phyloP scores from a whole-genome alignment of 2,113 vertebrate species.

The Silurus asotus region DNA sequence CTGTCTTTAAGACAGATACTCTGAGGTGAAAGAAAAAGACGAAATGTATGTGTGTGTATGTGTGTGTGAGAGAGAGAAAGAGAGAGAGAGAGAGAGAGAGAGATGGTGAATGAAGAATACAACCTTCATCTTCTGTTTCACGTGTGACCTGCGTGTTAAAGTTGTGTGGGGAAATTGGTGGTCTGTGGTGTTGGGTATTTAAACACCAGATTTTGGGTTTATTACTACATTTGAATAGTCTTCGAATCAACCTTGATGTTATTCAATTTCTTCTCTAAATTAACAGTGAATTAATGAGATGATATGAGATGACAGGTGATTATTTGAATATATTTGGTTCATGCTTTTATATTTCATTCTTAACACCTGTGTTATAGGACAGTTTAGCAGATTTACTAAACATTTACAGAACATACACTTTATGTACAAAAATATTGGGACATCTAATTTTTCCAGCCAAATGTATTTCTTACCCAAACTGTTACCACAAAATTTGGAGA shows the following conservation, averaged over 20 bases:
- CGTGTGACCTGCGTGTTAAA: neutral
- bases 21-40: slow-evolving; percentile 53
- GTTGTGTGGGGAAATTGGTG: neutral
- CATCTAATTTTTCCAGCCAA: too few species aligned
- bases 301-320: too few species aligned
- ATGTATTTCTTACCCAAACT: too few species aligned
- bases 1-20: slow-evolving; percentile 74
- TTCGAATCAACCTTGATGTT: neutral
- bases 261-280: neutral
- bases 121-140: neutral
- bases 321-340: too few species aligned
- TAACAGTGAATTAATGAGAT: neutral
- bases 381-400: too few species aligned
- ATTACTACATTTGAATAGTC: neutral
- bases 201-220: neutral
- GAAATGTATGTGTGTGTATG: too few species aligned
- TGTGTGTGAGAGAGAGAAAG: slow-evolving; percentile 29
- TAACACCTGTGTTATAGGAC: too few species aligned
- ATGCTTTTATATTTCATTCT: too few species aligned
- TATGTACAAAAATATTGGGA: too few species aligned
- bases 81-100: slow-evolving; percentile 42
- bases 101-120: neutral
- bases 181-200: neutral
- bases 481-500: too few species aligned
- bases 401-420: too few species aligned